Percentiles rank a stretch among this genome's conserved stretches.
These are phyloP conservation scores for Sminthopsis crassicaudata DNA, from an alignment of 2,113 vertebrate genomes.

Conservation along the genomic window DNA sequence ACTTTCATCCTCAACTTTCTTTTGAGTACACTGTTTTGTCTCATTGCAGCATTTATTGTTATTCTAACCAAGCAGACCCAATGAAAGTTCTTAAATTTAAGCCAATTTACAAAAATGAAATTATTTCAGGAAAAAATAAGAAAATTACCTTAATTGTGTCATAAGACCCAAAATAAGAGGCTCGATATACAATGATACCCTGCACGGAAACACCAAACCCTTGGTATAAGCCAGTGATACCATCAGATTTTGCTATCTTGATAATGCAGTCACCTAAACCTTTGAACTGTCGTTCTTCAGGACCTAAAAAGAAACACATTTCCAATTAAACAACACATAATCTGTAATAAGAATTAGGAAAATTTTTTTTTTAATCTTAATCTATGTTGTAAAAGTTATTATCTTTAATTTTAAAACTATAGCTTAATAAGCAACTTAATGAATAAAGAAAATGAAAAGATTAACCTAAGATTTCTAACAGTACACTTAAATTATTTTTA, in stretches of 20 bases:
- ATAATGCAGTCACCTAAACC: conserved; percentile 76
- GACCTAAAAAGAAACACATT: conserved; percentile 62
- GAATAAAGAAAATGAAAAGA: conserved; percentile 30
- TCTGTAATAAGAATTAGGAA: conserved; percentile 18
- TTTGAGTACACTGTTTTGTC: background rate
- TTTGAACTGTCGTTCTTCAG: conserved; percentile 74
- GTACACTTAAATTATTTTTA: conserved; percentile 27
- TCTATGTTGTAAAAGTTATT: conserved; percentile 32
- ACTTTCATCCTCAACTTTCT: background rate
- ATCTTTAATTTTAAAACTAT: conserved; percentile 31
- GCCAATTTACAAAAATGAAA: conserved; percentile 20
- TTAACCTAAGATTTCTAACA: conserved; percentile 20
- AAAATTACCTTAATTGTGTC: conserved; percentile 78
- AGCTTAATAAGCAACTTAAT: conserved; percentile 32
- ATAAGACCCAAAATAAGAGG: conserved; percentile 79
- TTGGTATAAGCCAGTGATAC: conserved; percentile 73
- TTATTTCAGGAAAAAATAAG: background rate
- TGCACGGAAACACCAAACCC: conserved; percentile 78
- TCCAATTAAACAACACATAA: conserved; percentile 36
- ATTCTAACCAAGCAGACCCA: background rate
- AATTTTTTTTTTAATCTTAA: conserved; percentile 49
- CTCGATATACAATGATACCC: conserved; percentile 73
- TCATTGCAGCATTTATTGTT: background rate
- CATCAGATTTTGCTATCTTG: conserved; percentile 72
- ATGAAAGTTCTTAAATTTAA: conserved; percentile 35